Evolutionary conservation across 1,140 invertebrate genomes (phyloP).

Genomic region (Lucilia cuprina): DNA sequence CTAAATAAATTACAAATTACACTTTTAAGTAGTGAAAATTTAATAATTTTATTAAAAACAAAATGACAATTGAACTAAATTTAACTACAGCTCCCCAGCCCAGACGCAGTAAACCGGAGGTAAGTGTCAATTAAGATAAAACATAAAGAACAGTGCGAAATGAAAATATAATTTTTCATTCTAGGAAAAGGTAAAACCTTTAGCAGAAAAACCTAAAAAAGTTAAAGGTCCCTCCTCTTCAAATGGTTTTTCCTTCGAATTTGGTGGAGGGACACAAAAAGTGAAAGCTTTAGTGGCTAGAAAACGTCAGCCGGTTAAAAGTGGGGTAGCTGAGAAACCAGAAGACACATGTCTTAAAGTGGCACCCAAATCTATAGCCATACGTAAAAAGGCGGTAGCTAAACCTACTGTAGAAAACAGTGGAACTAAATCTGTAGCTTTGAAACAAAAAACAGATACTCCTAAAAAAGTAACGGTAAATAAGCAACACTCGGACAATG

Average conservation of each 20-base stretch:
- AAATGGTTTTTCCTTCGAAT: constrained; percentile 47
- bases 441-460: background rate
- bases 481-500: background rate
- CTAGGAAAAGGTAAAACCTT: background rate
- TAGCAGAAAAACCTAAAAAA: constrained; percentile 13
- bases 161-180: background rate
- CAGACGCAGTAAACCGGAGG: constrained; percentile 25
- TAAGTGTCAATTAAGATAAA: constrained; percentile 5
- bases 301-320: constrained; percentile 27
- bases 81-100: constrained; percentile 31
- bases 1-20: background rate
- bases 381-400: background rate
- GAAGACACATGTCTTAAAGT: background rate
- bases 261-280: constrained; percentile 50
- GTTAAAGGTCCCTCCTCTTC: background rate
- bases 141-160: too few relatives aligned
- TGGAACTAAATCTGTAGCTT: background rate
- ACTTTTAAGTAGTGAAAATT: background rate
- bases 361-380: background rate
- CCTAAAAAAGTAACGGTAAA: background rate
- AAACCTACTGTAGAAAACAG: background rate
- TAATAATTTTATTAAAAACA: background rate
- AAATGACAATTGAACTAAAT: constrained; percentile 40
- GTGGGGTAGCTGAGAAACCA: background rate
- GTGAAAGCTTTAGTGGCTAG: constrained; percentile 53